Conservation (phyloP, 2,888 invertebrate genomes). For the Stegana nigrithorax region DNA sequence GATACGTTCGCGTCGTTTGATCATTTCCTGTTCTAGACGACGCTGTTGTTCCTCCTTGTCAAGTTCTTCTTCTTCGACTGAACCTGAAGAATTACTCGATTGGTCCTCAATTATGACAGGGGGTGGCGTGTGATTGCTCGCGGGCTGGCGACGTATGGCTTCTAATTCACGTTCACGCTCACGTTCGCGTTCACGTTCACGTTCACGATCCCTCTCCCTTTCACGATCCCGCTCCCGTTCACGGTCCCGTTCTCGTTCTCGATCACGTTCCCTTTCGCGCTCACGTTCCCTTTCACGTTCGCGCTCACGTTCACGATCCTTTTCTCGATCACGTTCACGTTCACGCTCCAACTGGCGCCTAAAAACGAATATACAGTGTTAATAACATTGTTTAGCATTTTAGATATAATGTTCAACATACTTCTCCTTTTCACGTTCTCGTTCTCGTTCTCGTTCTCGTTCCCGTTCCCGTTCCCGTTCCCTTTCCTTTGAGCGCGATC, state of each 20-base stretch:
- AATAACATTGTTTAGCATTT: too few species aligned
- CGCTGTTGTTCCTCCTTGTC: conserved; percentile 89
- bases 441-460: conserved; percentile 42
- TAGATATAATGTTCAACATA: too few species aligned
- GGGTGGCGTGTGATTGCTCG: too few species aligned
- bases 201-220: conserved; percentile 60
- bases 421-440: conserved; percentile 63
- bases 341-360: conserved; percentile 50
- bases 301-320: conserved; percentile 67
- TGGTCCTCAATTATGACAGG: conserved; percentile 53
- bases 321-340: conserved; percentile 44
- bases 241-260: conserved; percentile 42
- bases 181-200: conserved; percentile 70
- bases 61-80: conserved; percentile 71
- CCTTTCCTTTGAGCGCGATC: conserved; percentile 59
- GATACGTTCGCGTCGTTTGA: conserved; percentile 92
- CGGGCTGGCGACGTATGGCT: conserved; percentile 29
- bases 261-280: conserved; percentile 72
- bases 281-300: conserved; percentile 68
- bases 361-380: background rate
- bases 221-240: conserved; percentile 65
- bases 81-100: conserved; percentile 31
- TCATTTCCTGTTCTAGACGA: conserved; percentile 93
- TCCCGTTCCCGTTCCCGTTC: conserved; percentile 59
- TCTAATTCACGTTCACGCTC: conserved; percentile 72